A percentile compares a stretch with the other conserved stretches of the same genome.
These are phyloP conservation scores for Halocynthia aurantium DNA, from an alignment of 23 tunicate genomes.

Conservation along the genomic window DNA sequence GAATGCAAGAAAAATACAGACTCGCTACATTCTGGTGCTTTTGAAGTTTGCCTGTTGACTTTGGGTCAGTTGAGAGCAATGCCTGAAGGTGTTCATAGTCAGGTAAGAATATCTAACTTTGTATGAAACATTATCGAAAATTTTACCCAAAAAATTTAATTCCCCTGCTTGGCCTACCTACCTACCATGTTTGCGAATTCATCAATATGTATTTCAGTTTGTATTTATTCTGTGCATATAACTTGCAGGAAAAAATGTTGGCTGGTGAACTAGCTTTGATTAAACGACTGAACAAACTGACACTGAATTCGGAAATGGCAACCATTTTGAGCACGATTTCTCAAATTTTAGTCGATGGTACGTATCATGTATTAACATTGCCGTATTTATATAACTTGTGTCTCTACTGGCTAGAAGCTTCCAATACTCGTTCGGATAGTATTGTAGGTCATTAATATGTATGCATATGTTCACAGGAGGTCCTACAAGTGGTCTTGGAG, in stretches of 20 bases:
- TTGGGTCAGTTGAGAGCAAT: constrained; percentile 51
- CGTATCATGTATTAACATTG: neutral
- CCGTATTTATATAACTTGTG: neutral
- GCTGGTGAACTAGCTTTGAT: constrained; percentile 43
- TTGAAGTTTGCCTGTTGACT: constrained; percentile 53
- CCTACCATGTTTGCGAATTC: neutral
- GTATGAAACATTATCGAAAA: neutral
- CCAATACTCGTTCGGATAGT: neutral
- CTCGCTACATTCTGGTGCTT: constrained; percentile 24
- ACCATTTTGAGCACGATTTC: constrained; percentile 25
- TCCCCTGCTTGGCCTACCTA: neutral
- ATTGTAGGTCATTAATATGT: neutral
- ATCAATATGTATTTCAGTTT: too few species aligned
- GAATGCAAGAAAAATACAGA: neutral
- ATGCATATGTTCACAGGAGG: constrained; percentile 41
- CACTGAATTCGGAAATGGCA: constrained; percentile 31
- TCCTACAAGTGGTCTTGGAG: constrained; percentile 53
- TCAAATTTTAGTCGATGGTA: constrained; percentile 45
- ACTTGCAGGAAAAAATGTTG: constrained; percentile 42
- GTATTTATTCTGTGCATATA: too few species aligned
- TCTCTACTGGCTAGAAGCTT: neutral
- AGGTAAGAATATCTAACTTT: constrained; percentile 23
- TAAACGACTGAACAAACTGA: constrained; percentile 21
- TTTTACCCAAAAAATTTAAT: neutral
- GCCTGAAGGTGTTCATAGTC: constrained; percentile 39